Percentiles rank a stretch among this genome's conserved stretches.
phyloP scores from a whole-genome alignment of 2,113 vertebrate genomes.

The Mugil cephalus region DNA sequence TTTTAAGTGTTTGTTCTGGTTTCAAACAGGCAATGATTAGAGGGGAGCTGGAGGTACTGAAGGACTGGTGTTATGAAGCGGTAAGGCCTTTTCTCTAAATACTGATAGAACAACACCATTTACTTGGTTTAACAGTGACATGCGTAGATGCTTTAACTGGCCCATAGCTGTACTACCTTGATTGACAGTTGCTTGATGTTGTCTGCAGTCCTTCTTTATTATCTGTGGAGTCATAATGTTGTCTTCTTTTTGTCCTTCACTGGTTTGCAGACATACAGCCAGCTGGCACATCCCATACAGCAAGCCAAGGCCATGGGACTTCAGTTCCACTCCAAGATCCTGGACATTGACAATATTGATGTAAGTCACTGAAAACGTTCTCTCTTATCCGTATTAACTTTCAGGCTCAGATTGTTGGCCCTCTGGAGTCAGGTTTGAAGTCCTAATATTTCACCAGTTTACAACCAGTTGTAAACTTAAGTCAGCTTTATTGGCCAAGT shows the following conservation, averaged over 20 bases:
- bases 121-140: background rate
- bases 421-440: background rate
- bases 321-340: slow-evolving; percentile 93
- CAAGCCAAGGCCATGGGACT: slow-evolving; percentile 92
- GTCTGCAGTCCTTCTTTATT: background rate
- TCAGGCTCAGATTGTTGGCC: background rate
- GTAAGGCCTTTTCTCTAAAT: slow-evolving; percentile 78
- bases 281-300: slow-evolving; percentile 94
- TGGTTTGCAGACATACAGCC: slow-evolving; percentile 91
- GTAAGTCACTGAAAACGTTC: slow-evolving; percentile 82
- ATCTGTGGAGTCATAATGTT: background rate
- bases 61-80: slow-evolving; percentile 99
- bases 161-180: background rate
- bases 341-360: slow-evolving; percentile 95
- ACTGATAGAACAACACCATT: too few relatives aligned
- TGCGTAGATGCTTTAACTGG: background rate
- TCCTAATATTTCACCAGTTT: background rate
- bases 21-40: slow-evolving; percentile 90
- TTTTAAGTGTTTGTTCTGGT: slow-evolving; percentile 22
- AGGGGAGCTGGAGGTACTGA: slow-evolving; percentile 96
- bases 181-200: background rate
- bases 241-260: background rate
- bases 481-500: background rate
- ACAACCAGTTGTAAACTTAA: background rate
- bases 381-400: background rate